Percentiles rank a stretch among this genome's conserved stretches.
phyloP scores from a whole-genome alignment of 2,797 vertebrate genomes.

The Furcifer pardalis region DNA sequence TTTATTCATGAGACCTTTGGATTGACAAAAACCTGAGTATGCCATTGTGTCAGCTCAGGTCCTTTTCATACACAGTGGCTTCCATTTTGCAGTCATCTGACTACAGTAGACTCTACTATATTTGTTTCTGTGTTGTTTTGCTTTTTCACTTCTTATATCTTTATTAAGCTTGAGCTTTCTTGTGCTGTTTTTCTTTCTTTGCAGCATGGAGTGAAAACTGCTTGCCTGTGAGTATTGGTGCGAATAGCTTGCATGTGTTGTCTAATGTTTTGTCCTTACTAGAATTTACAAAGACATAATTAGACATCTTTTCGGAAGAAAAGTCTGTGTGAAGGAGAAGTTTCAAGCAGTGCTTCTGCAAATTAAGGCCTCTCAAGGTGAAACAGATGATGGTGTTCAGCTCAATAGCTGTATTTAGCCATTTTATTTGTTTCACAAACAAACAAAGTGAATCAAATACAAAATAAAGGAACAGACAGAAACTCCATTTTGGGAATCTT shows the following conservation, averaged over 20 bases:
- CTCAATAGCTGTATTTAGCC: background rate
- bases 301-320: slow-evolving; percentile 3
- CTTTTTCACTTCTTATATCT: slow-evolving; percentile 36
- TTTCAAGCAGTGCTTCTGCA: background rate
- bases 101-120: background rate
- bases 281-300: slow-evolving; percentile 27
- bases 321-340: rapidly evolving
- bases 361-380: rapidly evolving
- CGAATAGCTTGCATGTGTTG: slow-evolving; percentile 41
- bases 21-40: background rate
- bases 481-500: background rate
- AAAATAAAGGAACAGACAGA: background rate
- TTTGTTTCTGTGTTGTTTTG: background rate
- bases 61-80: background rate
- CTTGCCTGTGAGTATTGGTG: slow-evolving; percentile 66
- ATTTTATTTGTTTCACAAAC: background rate
- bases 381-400: background rate
- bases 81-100: background rate
- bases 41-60: background rate
- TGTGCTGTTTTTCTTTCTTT: slow-evolving; percentile 68
- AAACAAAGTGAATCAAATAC: background rate
- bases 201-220: slow-evolving; percentile 68
- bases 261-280: slow-evolving; percentile 47
- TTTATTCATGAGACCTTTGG: background rate
- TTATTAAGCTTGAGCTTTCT: slow-evolving; percentile 40